These are phyloP conservation scores for Chymomyza costata DNA, from an alignment of 1,140 invertebrate genomes.

Conservation along the genomic window DNA sequence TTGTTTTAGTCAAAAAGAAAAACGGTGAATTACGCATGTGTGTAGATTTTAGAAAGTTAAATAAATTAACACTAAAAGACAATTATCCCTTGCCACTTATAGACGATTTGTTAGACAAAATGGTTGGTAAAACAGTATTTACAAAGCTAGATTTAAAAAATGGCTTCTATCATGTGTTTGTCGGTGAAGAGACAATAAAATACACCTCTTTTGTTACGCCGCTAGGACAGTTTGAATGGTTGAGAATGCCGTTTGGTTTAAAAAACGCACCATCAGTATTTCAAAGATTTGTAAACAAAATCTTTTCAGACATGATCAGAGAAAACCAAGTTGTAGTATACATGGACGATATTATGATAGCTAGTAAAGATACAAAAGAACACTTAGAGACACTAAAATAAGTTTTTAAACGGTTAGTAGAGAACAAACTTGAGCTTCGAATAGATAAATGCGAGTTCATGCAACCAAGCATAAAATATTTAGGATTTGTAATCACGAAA, in stretches of 20 bases:
- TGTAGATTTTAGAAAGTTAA: conserved; percentile 38
- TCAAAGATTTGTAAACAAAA: conserved; percentile 2
- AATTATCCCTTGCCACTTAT: conserved; percentile 62
- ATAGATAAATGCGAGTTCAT: conserved; percentile 5
- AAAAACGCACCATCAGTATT: conserved; percentile 4
- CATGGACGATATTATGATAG: no score
- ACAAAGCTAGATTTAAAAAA: conserved; percentile 53
- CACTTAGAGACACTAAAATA: not conserved
- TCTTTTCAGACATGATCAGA: not conserved
- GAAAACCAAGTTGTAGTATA: not conserved
- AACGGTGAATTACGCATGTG: conserved; percentile 39
- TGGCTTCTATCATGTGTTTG: not conserved
- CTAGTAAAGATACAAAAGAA: not conserved
- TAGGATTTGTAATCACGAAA: not conserved
- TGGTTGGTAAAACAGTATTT: conserved; percentile 39
- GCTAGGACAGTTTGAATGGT: conserved; percentile 11
- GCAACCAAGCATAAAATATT: not conserved
- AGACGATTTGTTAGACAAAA: conserved; percentile 56
- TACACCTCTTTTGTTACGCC: conserved; percentile 55
- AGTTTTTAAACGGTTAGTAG: conserved; percentile 3
- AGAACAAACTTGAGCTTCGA: conserved; percentile 2
- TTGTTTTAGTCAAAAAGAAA: conserved; percentile 52
- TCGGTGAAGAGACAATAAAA: not conserved
- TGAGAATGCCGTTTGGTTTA: not conserved
- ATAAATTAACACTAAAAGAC: conserved; percentile 36